These are phyloP conservation scores for Ligdia adustata DNA, from an alignment of 2,888 invertebrate species.

Conservation along the genomic window DNA sequence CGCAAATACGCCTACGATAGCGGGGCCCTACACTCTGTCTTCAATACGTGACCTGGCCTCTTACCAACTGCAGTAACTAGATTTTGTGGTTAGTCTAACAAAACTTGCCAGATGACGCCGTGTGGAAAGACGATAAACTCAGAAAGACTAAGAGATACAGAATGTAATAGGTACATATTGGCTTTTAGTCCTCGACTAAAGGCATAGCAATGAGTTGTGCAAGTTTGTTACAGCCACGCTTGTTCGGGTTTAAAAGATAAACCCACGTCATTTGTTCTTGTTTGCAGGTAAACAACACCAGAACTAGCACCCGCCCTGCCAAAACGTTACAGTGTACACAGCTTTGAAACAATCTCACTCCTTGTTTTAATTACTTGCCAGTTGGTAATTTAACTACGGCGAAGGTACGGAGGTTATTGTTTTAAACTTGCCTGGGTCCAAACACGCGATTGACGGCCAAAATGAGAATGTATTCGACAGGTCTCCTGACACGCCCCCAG, in stretches of 20 bases:
- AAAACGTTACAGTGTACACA: conserved; percentile 30
- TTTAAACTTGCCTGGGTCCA: conserved; percentile 45
- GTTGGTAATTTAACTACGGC: conserved; percentile 34
- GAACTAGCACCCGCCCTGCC: conserved; percentile 25
- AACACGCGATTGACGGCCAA: conserved; percentile 65
- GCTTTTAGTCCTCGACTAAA: too few species aligned
- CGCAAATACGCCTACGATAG: conserved; percentile 1
- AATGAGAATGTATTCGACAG: conserved; percentile 69
- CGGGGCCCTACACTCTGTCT: conserved; percentile 3
- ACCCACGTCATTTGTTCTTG: conserved; percentile 3
- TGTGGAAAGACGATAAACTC: too few species aligned
- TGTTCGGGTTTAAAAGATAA: conserved; percentile 10
- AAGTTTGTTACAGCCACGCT: too few species aligned
- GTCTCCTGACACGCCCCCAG: conserved; percentile 50
- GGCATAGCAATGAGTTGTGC: too few species aligned
- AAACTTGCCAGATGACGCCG: too few species aligned
- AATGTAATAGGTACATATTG: too few species aligned
- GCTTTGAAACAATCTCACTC: conserved; percentile 34
- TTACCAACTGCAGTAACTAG: too few species aligned
- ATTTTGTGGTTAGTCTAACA: too few species aligned
- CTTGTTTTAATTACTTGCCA: conserved; percentile 38
- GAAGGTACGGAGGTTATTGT: conserved; percentile 35
- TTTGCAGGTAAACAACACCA: conserved; percentile 19
- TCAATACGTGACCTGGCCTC: conserved; percentile 4
- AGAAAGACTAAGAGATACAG: too few species aligned